Percentiles rank a stretch among this genome's conserved stretches.
Conservation (phyloP, 2,888 invertebrate genomes). For the Malthinus flaveolus region DNA sequence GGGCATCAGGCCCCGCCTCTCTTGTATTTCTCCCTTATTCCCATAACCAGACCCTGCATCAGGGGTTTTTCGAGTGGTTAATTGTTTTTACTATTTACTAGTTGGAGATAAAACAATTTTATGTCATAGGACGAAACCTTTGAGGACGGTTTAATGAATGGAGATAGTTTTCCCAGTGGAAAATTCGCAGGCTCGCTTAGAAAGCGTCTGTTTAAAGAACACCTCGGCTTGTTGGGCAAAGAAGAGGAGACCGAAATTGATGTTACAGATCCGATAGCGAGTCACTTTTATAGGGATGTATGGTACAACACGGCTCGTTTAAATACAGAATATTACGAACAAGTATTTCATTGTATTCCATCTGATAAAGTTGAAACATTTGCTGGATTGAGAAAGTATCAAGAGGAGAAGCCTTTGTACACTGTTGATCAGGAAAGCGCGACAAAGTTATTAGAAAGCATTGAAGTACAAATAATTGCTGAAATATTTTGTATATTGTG, state of each 20-base stretch:
- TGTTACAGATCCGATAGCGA: constrained; percentile 78
- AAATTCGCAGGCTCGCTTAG: constrained; percentile 84
- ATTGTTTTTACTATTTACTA: background rate
- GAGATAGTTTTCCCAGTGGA: constrained; percentile 78
- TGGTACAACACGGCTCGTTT: constrained; percentile 80
- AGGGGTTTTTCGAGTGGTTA: constrained; percentile 9
- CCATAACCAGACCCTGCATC: too few relatives aligned
- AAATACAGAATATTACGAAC: constrained; percentile 89
- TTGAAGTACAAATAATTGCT: constrained; percentile 61
- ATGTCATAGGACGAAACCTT: constrained; percentile 73
- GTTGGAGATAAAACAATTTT: background rate
- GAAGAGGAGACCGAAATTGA: constrained; percentile 57
- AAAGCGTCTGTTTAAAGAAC: constrained; percentile 87
- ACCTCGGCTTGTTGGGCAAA: constrained; percentile 73
- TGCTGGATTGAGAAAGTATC: constrained; percentile 74
- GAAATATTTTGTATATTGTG: background rate
- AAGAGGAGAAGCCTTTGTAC: constrained; percentile 73
- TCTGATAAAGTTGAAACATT: constrained; percentile 81
- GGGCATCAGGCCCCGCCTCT: too few relatives aligned
- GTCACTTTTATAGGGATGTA: constrained; percentile 79
- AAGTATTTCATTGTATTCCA: constrained; percentile 90
- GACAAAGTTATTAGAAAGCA: constrained; percentile 70
- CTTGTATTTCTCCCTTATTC: too few relatives aligned
- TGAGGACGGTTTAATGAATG: constrained; percentile 82
- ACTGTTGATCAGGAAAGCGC: constrained; percentile 74